Evolutionary conservation across 2,888 invertebrate genomes (phyloP), one percentile per base, ranked within the genome.

Genomic region (Cabera pusaria): DNA sequence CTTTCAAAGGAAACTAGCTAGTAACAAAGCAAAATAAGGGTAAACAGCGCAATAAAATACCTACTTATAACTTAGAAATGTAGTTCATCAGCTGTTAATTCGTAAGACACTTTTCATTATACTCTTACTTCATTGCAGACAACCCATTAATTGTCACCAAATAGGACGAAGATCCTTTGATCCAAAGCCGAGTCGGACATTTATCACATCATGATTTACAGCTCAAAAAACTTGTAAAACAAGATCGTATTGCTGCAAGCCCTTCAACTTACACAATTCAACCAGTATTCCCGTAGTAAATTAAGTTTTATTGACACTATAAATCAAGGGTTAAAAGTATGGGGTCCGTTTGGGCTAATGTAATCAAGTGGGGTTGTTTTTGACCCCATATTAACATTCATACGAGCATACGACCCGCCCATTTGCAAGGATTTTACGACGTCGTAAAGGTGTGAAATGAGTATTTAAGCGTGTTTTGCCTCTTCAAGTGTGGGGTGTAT

Each of bases 371-470:
- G 28, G 43, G 54, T 64, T 57, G 63, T 66, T 59, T 18, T 28
- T 40, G 40, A 40, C 33, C 40, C 40, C 17, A 52, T 50, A 62
- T 69, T 72, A 63, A 58, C 57, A 71, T 72, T 72, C 64, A 72
- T 71, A 54, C 50, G 50, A 44, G 24, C 4, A 28, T 35, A 29
- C 33, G 32, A 22, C 20, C 25, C 38, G 41, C 41, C 46, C 33
- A 26, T 36, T n/a, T 37, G 26, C n/a, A 21, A 16, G 11, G 46
- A 40, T 52, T 66, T 68, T 61, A 65, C 50, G 54, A 48, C 45
- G 49, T 59, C 64, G 65, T 71, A 58, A 68, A 65, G 54, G 67
- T 73, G 69, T 72, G 55, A 71, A 70, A 70, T 58, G 52, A 62
- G 64, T 52, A 28, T 50, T 53, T 61, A 54, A 60, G 56, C 48